Base-by-base conservation (phyloP, 2,888 invertebrate species). In the Caenorhabditis panamensis region DNA sequence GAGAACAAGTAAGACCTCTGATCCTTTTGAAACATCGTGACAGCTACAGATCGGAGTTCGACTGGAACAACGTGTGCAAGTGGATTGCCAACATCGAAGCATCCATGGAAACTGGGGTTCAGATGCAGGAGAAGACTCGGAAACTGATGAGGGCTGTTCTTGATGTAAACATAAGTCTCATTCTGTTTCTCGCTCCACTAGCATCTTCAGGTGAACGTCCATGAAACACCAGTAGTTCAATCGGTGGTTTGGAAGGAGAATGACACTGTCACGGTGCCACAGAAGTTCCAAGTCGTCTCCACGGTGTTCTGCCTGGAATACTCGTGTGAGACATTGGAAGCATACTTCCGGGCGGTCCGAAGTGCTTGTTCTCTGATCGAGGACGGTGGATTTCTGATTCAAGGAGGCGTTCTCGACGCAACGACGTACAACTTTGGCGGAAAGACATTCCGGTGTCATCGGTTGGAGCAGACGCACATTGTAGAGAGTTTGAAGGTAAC, bases 251-350 rank as follows among this genome's bases (percentile, higher is more conserved):
- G 86, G 86, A 84, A 81, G 47, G 37, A 47, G 44, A 68, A 83
- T 22, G 75, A 78, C 0, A 5, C n/a, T 0, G 62, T 71, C n/a
- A 63, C 77, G n/a, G 59, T 90, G 5, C 90, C 90, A 0, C 58
- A 82, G 36, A 87, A 90, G 61, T 90, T 90, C 75, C 88, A 90
- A 76, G 86, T 89, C 16, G 89, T 90, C 2, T 82, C 88, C 4
- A 88, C 89, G 2, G 87, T 90, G 1, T 90, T 90, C 82, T 90
- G 90, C 64, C 79, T 90, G 54, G 90, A 90, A 73, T 90, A 90
- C 76, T 88, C 89, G 0, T 85, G 83, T 41, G 86, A 88, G 41
- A 84, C 84, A 1, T 62, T 85, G 1, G 86, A 85, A 53, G 84
- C 81, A 22, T 88, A 88, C 36, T 68, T 81, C 26, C 79, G 78